These are phyloP conservation scores for Molorchus minor DNA, from an alignment of 2,888 invertebrate genomes.

Conservation along the genomic window DNA sequence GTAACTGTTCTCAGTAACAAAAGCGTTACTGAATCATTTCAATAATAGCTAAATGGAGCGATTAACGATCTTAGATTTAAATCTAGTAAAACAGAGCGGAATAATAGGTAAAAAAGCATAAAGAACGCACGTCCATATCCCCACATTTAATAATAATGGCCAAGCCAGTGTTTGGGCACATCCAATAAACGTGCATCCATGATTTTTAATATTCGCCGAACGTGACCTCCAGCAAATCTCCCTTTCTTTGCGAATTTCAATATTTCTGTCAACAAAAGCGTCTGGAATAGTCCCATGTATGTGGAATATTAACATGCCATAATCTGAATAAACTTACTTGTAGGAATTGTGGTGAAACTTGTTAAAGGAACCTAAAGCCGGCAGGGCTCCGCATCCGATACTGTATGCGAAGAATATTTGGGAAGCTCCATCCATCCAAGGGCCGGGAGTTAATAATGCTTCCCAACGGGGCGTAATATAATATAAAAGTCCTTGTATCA, in stretches of 20 bases:
- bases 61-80: too few species aligned
- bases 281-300: not conserved
- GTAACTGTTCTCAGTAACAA: too few species aligned
- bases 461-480: conserved; percentile 73
- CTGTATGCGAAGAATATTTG: conserved; percentile 84
- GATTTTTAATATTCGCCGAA: too few species aligned
- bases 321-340: conserved; percentile 63
- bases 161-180: too few species aligned
- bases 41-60: too few species aligned
- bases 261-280: conserved; percentile 8
- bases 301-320: conserved; percentile 7
- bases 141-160: too few species aligned
- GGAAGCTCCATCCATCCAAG: conserved; percentile 81
- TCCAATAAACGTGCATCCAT: too few species aligned
- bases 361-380: conserved; percentile 79
- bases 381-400: conserved; percentile 78
- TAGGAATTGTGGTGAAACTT: conserved; percentile 81
- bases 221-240: too few species aligned
- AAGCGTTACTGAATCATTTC: too few species aligned
- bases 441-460: conserved; percentile 64
- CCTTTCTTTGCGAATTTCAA: conserved; percentile 19
- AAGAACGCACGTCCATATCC: too few species aligned
- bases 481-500: conserved; percentile 74
- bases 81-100: too few species aligned
- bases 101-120: too few species aligned